phyloP scores from a whole-genome alignment of 2,797 vertebrate species.

The Hephaestus fuliginosus region DNA sequence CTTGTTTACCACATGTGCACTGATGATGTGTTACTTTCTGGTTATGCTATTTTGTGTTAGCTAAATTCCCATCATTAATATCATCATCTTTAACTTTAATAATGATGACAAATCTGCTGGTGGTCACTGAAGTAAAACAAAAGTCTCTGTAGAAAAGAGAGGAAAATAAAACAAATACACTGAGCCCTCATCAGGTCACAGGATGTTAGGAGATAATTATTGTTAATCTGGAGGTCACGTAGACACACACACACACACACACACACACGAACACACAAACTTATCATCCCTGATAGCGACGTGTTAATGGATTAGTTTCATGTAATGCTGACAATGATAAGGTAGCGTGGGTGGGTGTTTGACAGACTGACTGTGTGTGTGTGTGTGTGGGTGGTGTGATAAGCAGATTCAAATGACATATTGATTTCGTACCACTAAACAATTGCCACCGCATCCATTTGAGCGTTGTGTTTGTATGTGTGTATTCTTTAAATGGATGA shows the following conservation, averaged over 20 bases:
- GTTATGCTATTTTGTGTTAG: background rate
- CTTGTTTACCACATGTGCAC: background rate
- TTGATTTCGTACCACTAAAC: conserved; percentile 72
- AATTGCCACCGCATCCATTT: conserved; percentile 60
- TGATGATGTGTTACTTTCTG: background rate
- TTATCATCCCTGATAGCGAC: conserved; percentile 72
- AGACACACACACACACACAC: conserved; percentile 10
- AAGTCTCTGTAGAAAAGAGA: conserved; percentile 4
- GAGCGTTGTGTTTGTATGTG: conserved; percentile 27
- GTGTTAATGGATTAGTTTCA: conserved; percentile 80
- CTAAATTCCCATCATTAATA: conserved; percentile 1
- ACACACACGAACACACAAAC: conserved; percentile 20
- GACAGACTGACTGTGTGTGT: conserved; percentile 26
- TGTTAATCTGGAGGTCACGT: conserved; percentile 38
- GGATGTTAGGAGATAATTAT: conserved; percentile 34
- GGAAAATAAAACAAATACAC: background rate
- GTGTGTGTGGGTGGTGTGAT: conserved; percentile 48
- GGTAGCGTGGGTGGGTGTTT: conserved; percentile 51
- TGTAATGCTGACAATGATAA: conserved; percentile 72
- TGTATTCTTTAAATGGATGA: conserved; percentile 15
- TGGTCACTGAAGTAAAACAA: background rate
- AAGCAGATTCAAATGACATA: conserved; percentile 68
- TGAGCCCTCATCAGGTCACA: conserved; percentile 6
- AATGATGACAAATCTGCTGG: background rate
- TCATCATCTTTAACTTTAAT: background rate